These are phyloP conservation scores for Ceratina japonica DNA, from an alignment of 1,140 invertebrate genomes.

Conservation along the genomic window DNA sequence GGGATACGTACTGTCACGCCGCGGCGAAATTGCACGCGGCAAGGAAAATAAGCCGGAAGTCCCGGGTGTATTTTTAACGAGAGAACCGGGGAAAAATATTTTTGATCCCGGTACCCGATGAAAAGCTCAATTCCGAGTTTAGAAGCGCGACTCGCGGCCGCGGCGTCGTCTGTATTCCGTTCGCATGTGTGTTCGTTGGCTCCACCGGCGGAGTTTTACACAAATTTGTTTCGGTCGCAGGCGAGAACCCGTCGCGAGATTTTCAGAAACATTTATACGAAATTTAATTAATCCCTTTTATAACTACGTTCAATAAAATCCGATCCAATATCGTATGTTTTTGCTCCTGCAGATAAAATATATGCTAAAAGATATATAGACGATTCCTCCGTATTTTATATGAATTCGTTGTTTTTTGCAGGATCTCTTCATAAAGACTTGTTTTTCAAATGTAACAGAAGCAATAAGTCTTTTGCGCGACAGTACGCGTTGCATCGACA, in stretches of 20 bases:
- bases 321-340: no score
- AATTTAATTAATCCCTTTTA: no score
- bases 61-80: slow-evolving; percentile 14
- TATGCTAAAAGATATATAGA: no score
- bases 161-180: no score
- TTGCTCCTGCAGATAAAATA: no score
- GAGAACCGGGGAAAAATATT: not conserved
- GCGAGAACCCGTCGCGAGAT: not conserved
- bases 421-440: no score
- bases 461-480: not conserved
- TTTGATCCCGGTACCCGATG: not conserved
- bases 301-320: no score
- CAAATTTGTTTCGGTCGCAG: not conserved
- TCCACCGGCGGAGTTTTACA: not conserved
- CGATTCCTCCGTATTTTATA: no score
- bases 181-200: not conserved
- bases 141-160: not conserved
- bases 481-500: not conserved
- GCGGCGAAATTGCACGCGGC: not conserved
- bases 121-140: not conserved
- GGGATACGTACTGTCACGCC: no score
- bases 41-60: not conserved
- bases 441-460: no score
- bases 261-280: not conserved
- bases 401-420: no score